Conservation (phyloP, 2,888 invertebrate genomes). For the Synergus gifuensis region DNA sequence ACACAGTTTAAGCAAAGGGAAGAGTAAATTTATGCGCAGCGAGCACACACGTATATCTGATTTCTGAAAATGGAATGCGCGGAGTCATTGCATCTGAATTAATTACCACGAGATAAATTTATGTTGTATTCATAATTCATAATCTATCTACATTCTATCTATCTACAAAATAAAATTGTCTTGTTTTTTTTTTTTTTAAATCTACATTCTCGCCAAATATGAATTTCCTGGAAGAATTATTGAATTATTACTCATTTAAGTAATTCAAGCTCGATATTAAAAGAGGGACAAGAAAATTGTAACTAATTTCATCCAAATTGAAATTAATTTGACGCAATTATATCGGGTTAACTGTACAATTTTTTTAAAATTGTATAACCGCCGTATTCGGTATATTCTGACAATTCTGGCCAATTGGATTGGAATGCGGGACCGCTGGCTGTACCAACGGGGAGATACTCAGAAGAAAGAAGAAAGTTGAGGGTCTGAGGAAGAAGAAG, state of each 20-base stretch:
- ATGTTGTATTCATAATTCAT: not conserved
- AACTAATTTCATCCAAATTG: not conserved
- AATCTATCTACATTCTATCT: too few relatives aligned
- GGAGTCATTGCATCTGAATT: not conserved
- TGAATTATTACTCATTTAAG: too few relatives aligned
- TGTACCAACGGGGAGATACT: constrained; percentile 32
- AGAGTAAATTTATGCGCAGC: not conserved
- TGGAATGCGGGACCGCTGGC: constrained; percentile 67
- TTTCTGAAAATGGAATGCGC: not conserved
- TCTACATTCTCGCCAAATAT: too few relatives aligned
- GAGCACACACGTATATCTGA: not conserved
- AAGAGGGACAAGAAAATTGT: not conserved
- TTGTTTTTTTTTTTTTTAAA: too few relatives aligned
- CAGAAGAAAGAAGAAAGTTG: constrained; percentile 5
- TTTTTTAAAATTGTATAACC: constrained; percentile 6
- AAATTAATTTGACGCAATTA: constrained; percentile 25
- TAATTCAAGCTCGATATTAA: too few relatives aligned
- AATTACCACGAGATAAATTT: not conserved
- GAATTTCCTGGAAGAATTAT: too few relatives aligned
- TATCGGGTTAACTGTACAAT: not conserved
- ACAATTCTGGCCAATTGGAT: constrained; percentile 68
- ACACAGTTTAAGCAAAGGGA: not conserved
- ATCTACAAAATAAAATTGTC: too few relatives aligned
- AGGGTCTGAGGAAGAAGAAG: constrained; percentile 49
- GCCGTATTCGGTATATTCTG: constrained; percentile 61